Evolutionary conservation across 2,888 invertebrate genomes (phyloP), one percentile per base, ranked within the genome.

Genomic region (Antitype chi): DNA sequence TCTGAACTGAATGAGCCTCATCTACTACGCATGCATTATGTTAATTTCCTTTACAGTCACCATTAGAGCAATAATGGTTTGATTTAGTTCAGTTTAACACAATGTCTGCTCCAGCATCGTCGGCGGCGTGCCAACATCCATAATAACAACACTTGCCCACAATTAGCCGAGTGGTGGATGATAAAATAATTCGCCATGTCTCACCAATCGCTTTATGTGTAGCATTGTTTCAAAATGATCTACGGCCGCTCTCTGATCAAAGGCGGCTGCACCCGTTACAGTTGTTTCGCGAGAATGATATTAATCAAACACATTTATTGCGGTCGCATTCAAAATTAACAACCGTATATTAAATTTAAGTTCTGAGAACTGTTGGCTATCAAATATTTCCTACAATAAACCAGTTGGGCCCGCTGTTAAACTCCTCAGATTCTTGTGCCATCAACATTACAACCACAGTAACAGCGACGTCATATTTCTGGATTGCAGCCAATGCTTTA

Each of bases 221-320:
- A 88, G 90, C 87, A 92, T 92, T 92, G 92, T 91, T 90, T 91
- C 91, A 90, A 89, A 90, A 91, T 93, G 93, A 95, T 95, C 93
- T 94, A 95, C 91, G 86, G 84, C 89, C 85, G 89, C 88, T 87
- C 92, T 92, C 92, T 94, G 96, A 96, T 95, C 96, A 93, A 91
- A 91, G 93, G 90, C 90, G 90, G 89, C 91, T 90, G 90, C 89
- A 87, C 86, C 91, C 93, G 93, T 94, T 93, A 93, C 93, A 94
- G 94, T 95, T 94, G 94, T 94, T 95, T 94, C 93, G 93, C 93
- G 90, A 91, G 94, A 94, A 95, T 94, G 92, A 90, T 94, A 96
- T 96, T 95, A 95, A 96, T 95, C 95, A 96, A 96, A 95, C 90
- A 88, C 95, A 93, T 96, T 96, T 95, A 96, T 94, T 93, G 94